Evolutionary conservation across 2,888 invertebrate species (phyloP).

Genomic region (Nipponacmea schrenckii): DNA sequence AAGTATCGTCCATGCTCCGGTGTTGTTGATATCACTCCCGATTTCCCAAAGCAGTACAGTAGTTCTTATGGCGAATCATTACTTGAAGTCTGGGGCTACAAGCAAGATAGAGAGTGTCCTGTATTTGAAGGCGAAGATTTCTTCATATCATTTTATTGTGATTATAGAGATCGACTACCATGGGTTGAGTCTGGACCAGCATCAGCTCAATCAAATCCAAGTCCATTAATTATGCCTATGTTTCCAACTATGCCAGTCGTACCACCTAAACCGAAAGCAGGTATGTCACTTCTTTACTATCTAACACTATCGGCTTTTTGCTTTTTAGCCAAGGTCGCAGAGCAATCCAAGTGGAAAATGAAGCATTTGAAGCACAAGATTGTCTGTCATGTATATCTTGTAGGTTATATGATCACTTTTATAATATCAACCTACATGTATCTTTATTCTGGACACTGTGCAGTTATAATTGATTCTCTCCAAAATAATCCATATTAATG

Average conservation of each 20-base stretch:
- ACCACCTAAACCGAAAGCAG: no score
- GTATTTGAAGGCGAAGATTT: constrained; percentile 43
- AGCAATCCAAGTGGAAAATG: no score
- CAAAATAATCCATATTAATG: neutral
- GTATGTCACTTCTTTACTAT: no score
- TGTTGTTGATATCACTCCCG: constrained; percentile 40
- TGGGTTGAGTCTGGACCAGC: constrained; percentile 22
- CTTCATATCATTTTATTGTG: constrained; percentile 55
- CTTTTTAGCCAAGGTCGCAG: no score
- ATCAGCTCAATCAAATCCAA: neutral
- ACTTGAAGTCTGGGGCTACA: constrained; percentile 49
- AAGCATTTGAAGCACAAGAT: no score
- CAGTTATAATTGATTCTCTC: neutral
- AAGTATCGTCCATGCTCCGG: constrained; percentile 48
- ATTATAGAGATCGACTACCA: constrained; percentile 39
- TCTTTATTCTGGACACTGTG: no score
- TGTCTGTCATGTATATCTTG: no score
- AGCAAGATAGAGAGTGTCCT: constrained; percentile 40
- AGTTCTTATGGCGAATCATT: constrained; percentile 46
- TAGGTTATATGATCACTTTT: no score
- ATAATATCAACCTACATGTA: no score
- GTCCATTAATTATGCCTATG: neutral
- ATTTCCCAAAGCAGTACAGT: constrained; percentile 44
- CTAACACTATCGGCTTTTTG: no score
- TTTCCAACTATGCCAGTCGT: neutral